Conservation (phyloP, 2,797 vertebrate genomes). For the Tapera naevia region DNA sequence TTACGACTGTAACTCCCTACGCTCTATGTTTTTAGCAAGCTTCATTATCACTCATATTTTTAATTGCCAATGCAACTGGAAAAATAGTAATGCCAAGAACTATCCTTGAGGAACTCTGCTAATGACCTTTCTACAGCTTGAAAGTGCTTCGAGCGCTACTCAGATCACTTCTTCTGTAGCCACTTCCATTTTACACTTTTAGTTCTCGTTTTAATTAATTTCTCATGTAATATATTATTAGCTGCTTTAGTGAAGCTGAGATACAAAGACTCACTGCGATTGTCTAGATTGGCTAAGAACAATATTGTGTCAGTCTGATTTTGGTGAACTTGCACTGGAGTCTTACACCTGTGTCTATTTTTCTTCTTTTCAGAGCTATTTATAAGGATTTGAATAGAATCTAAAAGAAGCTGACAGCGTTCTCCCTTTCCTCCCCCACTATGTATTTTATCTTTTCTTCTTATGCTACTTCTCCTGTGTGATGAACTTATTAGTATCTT, state of each 20-base stretch:
- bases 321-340: not conserved
- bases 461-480: not conserved
- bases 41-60: slow-evolving; percentile 6
- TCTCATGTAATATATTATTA: not conserved
- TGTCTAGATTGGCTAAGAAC: not conserved
- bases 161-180: not conserved
- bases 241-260: not conserved
- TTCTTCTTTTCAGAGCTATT: not conserved
- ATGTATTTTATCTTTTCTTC: not conserved
- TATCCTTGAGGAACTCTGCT: slow-evolving; percentile 18
- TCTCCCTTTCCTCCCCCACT: not conserved
- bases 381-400: not conserved
- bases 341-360: not conserved
- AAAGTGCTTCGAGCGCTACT: slow-evolving; percentile 21
- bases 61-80: slow-evolving; percentile 7
- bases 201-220: slow-evolving; percentile 7
- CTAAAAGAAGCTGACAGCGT: not conserved
- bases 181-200: slow-evolving; percentile 14
- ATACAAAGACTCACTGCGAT: not conserved
- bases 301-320: not conserved
- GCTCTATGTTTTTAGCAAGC: not conserved
- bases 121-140: slow-evolving; percentile 24
- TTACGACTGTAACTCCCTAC: not conserved
- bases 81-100: not conserved
- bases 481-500: not conserved